Evolutionary conservation across 2,113 vertebrate species (phyloP).

Genomic region (Ariopsis seemanni): DNA sequence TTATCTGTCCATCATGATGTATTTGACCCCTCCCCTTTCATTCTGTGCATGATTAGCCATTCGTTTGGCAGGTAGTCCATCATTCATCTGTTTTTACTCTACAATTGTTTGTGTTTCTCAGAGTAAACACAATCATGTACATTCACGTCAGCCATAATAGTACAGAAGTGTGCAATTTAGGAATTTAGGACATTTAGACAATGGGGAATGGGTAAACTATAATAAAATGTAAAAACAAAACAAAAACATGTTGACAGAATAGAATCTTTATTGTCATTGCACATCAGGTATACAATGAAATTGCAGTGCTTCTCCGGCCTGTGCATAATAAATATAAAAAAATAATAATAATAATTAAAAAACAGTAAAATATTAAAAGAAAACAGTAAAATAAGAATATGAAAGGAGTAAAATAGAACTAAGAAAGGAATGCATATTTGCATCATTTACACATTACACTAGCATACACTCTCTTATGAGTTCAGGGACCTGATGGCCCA

Average conservation of each 20-base stretch:
- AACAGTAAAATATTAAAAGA: no score
- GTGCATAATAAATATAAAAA: no score
- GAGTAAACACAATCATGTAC: neutral
- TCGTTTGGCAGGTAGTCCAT: neutral
- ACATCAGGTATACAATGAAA: no score
- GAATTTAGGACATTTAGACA: neutral
- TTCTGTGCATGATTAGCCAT: neutral
- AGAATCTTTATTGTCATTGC: no score
- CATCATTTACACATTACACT: no score
- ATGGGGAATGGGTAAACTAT: neutral
- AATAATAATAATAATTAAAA: no score
- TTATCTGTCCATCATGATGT: neutral
- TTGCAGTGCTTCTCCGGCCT: no score
- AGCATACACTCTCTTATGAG: no score
- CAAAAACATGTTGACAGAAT: neutral
- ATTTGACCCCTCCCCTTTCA: neutral
- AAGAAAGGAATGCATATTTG: no score
- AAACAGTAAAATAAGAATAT: no score
- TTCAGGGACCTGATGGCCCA: no score
- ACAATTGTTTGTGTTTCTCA: neutral
- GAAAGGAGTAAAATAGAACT: no score
- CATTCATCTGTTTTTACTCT: neutral
- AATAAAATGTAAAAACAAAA: neutral
- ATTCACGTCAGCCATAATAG: neutral
- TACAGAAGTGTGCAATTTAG: neutral